phyloP scores from a whole-genome alignment of 2,888 invertebrate genomes.

The Synergus gifuensis region DNA sequence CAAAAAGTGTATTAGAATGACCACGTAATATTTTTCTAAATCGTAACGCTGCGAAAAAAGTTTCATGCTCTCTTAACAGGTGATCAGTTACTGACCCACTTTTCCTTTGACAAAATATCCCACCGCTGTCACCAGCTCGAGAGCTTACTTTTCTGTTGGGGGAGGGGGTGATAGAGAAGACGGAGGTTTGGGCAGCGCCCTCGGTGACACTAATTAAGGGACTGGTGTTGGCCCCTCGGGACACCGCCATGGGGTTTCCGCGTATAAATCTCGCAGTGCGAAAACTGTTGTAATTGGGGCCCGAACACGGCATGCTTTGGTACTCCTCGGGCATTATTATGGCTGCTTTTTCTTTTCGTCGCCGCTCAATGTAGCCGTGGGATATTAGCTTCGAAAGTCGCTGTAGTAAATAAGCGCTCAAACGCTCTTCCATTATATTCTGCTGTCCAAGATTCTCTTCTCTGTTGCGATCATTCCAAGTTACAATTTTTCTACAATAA shows the following conservation, averaged over 20 bases:
- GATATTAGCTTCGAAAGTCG: conserved; percentile 62
- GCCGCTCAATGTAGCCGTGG: conserved; percentile 49
- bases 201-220: conserved; percentile 54
- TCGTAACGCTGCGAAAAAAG: neutral
- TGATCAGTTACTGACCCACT: neutral
- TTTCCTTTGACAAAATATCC: too few species aligned
- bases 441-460: conserved; percentile 32
- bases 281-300: conserved; percentile 61
- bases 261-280: conserved; percentile 58
- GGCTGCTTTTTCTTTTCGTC: conserved; percentile 48
- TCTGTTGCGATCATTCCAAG: conserved; percentile 19
- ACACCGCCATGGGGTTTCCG: conserved; percentile 44
- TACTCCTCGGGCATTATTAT: conserved; percentile 51
- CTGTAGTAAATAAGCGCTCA: conserved; percentile 59
- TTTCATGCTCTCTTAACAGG: neutral
- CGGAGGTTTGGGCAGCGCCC: conserved; percentile 10
- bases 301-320: conserved; percentile 47
- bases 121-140: too few species aligned
- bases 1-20: neutral
- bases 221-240: conserved; percentile 37
- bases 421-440: conserved; percentile 54
- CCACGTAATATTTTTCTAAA: neutral
- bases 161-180: neutral
- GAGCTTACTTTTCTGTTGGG: neutral
- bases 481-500: neutral